Base-by-base conservation (phyloP, 2,888 invertebrate genomes). In the Arctia plantaginis region DNA sequence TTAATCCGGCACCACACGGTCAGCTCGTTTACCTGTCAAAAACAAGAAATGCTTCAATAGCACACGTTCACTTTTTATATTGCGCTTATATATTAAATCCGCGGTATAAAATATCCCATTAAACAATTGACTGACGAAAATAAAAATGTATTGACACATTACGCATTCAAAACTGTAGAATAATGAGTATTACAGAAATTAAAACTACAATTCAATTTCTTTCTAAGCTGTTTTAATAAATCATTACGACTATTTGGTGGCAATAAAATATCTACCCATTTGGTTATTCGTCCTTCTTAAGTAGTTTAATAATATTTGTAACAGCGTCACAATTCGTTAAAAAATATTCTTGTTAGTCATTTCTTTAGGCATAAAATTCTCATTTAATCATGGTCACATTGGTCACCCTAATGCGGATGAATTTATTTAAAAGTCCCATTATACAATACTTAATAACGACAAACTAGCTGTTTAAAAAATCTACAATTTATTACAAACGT, bases 351-450 rank as follows among this genome's bases (percentile, higher is more conserved):
- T 41, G 12, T 65, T 47, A 35, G 23, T 35, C 8, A 20, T 65
- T 15, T 47, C 1, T 30, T 13, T 47, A 71, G 47, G 27, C 20
- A 35, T 12, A 23, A 66, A 39, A 33, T 66, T 35, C 44, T 30
- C 27, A 41, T 18, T 73, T 55, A 33, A 20, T 8, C 74, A 39
- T 75, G 55, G 62, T 6, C 20, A 72, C 77, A n/a, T n/a, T n/a
- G n/a, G n/a, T n/a, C n/a, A n/a, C n/a, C 77, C 55, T 66, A 78
- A n/a, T 62, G 69, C 64, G 76, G 72, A 67, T 72, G 79, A 76
- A 82, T 81, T 79, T 76, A 77, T 77, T 75, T 73, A 69, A 75
- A 74, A 78, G 76, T 82, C n/a, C n/a, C n/a, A n/a, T n/a, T n/a
- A n/a, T 15, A 20, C 3, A 10, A 23, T n/a, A n/a, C 51, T n/a